Evolutionary conservation across 2,113 vertebrate species (phyloP), one percentile per base, ranked within the genome.

Genomic region (Smithornis capensis): DNA sequence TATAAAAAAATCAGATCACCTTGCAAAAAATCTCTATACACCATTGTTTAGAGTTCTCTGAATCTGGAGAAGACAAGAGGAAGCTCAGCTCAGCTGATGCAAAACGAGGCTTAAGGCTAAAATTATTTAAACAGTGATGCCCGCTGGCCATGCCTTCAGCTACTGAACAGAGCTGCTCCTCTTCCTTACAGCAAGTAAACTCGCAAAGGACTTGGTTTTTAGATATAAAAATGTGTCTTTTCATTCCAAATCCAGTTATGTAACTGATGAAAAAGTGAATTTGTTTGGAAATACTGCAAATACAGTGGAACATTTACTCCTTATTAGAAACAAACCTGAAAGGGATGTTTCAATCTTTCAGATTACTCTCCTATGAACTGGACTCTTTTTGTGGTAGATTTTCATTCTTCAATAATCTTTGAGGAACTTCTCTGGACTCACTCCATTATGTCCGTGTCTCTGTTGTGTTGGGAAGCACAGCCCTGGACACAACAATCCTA

Each of bases 131-230:
- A 85, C 71, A 42, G 31, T 19, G 35, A 67, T 94, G 59, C 80
- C 87, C 90, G n/a, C 65, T 94, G 63, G 75, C 59, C 57, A 28
- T 95, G 59, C 77, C 82, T 90, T 52, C 68, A 65, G 89, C 70
- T 37, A 44, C 62, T 38, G 40, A 81, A 42, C 42, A 82, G 53
- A 68, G 31, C 53, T 80, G 37, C 38, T 73, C 45, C 55, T 81
- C 25, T n/a, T 44, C 37, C 38, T 78, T 47, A 2, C 45, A n/a
- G 63, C 44, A 38, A 40, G 44, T 4, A 33, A 92, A 45, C 21
- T 38, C 78, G 24, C 35, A 95, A 70, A 81, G 12, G 16, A 22
- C 45, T 35, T 21, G 55, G 31, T 7, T 19, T 50, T 18, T 47
- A 29, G 28, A 17, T 7, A 31, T 14, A 91, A 73, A 88, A 87